Base-by-base conservation (phyloP, 2,888 invertebrate species). In the Caenorhabditis virilis region DNA sequence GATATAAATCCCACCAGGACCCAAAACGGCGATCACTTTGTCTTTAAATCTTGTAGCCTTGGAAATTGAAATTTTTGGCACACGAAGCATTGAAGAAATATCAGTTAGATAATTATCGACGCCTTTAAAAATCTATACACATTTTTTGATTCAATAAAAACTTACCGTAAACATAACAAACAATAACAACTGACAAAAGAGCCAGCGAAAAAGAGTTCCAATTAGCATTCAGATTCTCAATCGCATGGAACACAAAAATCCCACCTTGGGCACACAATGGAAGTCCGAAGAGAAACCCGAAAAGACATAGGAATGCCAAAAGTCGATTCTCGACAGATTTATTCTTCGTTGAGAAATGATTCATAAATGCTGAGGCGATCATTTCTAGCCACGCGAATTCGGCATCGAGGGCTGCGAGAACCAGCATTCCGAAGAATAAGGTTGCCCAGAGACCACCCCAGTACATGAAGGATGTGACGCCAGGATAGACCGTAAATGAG, bases 191-290 rank as follows among this genome's bases (percentile, higher is more conserved):
- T 27, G 76, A 72, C 15, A 78, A 54, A 5, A 81, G 55, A 4
- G 70, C 69, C 23, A 79, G 49, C 0, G 78, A 73, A 49, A 79
- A 80, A 2, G 80, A 76, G 50, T 78, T 79, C 80, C 81, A 82
- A 53, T 78, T 79, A 27, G 80, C 79, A 50, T 80, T 80, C 18
- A 82, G 64, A 27, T 76, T 77, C 47, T 81, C 81, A 26, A 81
- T 74, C n/a, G 81, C 67, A 41, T 81, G 81, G 60, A 81, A 81
- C 16, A 81, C 69, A 61, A 67, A 80, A 45, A 80, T 80, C 20
- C 81, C 81, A 20, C 81, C 81, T n/a, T 67, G 66, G 6, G 79
- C 69, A 46, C 80, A 80, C 1, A 82, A 56, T 1, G 82, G 81
- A 1, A 82, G 52, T 13, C 82, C 82, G 26, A 72, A 69, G n/a